Base-by-base conservation (phyloP, 2,113 vertebrate genomes). In the Chauna torquata region DNA sequence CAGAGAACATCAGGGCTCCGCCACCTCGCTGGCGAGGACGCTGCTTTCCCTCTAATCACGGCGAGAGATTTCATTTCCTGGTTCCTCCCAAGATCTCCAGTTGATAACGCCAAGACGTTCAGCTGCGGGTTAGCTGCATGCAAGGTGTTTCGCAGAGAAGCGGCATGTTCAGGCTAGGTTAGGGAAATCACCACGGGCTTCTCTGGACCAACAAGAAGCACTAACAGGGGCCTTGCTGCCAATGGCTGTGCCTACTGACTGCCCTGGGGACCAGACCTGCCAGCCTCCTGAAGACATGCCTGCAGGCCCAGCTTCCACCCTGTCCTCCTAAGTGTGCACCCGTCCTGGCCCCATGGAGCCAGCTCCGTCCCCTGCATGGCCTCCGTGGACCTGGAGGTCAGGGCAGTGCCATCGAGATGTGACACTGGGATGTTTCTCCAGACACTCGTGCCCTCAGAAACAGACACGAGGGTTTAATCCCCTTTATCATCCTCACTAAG, bases 61-160 rank as follows among this genome's bases (percentile, higher is more conserved):
- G 77, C 77, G 44, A 89, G 94, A 91, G 88, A 94, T 94, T 96
- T 92, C 36, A 69, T 93, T 97, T 97, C 96, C 97, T 82, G 91
- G 92, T 91, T 95, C 96, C 86, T 1, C 94, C 97, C 92, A 89
- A 95, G 92, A 96, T 96, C 96, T 89, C 83, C 77, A 5, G 84
- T 68, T 84, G 96, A 94, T 94, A 92, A 71, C 79, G 58, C 40
- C 40, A 25, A 79, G 90, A 47, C 0, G 0, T 92, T 95, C 82
- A 92, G 83, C 91, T 91, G 72, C 49, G 49, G 88, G 69, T 86
- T 94, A 68, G 42, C 83, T 91, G 80, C 86, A 69, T 3, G 9
- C 34, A 54, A 54, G 64, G 80, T 38, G 34, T 24, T 90, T 47
- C 91, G 44, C 58, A 91, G 86, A 7, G 27, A 72, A 88, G 80